Conservation (phyloP, 1,140 invertebrate species). For the Drosophila serrata region DNA sequence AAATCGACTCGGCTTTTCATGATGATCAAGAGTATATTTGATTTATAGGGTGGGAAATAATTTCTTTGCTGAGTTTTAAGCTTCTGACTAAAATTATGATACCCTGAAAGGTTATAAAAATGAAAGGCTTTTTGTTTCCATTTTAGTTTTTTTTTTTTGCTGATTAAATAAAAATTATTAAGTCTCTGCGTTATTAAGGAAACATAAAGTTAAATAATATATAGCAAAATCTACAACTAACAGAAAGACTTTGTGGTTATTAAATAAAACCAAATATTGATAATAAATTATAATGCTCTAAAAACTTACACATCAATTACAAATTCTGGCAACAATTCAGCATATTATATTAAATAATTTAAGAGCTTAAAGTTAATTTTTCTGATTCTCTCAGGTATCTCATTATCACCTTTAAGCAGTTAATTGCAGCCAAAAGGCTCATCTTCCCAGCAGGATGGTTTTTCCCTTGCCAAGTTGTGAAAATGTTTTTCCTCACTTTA, state of each 20-base stretch:
- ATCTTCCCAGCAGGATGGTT: not conserved
- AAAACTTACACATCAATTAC: not conserved
- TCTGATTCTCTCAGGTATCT: not conserved
- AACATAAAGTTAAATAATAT: not conserved
- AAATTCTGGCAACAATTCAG: no score
- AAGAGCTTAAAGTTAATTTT: no score
- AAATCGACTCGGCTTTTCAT: no score
- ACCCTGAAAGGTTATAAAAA: no score
- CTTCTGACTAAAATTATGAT: no score
- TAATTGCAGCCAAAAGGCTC: constrained; percentile 5
- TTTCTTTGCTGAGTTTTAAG: no score
- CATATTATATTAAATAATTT: not conserved
- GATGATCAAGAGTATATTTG: no score
- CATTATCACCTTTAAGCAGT: constrained; percentile 23
- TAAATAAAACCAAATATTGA: not conserved
- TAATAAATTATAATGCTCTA: not conserved
- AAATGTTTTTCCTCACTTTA: constrained; percentile 52
- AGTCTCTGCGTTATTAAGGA: not conserved
- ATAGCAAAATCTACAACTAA: not conserved
- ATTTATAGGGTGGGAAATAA: no score
- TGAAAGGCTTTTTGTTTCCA: no score
- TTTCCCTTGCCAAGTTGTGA: not conserved
- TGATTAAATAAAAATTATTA: not conserved
- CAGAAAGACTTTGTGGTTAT: not conserved
- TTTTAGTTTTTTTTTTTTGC: not conserved